Evolutionary conservation across 2,113 vertebrate species (phyloP), one percentile per base, ranked within the genome.

Genomic region (Hydrolagus affinis): DNA sequence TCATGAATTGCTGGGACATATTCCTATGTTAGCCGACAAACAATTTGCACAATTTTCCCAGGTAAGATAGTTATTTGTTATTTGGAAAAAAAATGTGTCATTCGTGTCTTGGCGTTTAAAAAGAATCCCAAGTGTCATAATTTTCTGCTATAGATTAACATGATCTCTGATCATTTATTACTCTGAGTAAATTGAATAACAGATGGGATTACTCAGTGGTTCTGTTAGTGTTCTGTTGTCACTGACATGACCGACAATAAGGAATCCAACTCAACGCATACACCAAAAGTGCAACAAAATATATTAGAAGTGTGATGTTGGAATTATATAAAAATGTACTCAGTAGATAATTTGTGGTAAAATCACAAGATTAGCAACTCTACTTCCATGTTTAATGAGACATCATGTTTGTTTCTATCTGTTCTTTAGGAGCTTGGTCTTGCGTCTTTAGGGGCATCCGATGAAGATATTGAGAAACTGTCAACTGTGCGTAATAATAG

Each of bases 401-500:
- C 10, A 12, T 14, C 70, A 60, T 86, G 3, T 66, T 86, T 88
- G 88, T 14, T 85, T 89, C 0, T 30, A 64, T 86, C 6, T 62
- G 3, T 85, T 86, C 87, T 90, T 68, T 89, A 96, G 94, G 95
- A 95, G 90, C 95, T 95, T 89, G 94, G 94, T 87, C 90, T 96
- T 0, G 93, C 94, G 86, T 98, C 95, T 21, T 94, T 96, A 21
- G 94, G 94, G 89, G 94, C 91, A 77, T 95, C 93, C 85, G 95
- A 96, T 89, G 91, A 88, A n/a, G 94, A 95, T 86, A 95, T 96
- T 88, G 94, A 95, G 92, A 96, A 94, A 92, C 91, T 96, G 64
- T 94, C 95, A 87, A 94, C 92, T 85, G 94, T 95, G 88, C 91
- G 90, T 91, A 77, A 83, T 32, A 32, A 68, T 44, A 83, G 62